Base-by-base conservation (phyloP, 2,888 invertebrate species). In the Herminia tarsipennalis region DNA sequence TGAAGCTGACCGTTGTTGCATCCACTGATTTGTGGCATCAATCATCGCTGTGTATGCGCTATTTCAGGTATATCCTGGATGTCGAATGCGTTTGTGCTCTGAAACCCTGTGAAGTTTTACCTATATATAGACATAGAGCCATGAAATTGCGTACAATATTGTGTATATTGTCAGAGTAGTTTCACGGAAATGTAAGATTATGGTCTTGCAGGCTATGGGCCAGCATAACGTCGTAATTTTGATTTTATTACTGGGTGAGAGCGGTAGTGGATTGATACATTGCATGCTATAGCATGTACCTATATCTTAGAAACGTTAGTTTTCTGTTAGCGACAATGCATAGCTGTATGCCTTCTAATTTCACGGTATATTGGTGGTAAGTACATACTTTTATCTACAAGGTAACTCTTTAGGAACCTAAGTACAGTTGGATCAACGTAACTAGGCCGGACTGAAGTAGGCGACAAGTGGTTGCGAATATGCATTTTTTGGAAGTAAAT, bases 1-100 rank as follows among this genome's bases (percentile, higher is more conserved):
- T 60, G 56, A 63, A 62, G 60, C 41, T 55, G 62, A 54, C 53
- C 29, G 58, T 49, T 52, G 55, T 45, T 58, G 53, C 58, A 65
- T 65, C 50, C 52, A 45, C 18, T 56, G 40, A 66, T 62, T 54
- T 49, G 52, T 42, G 22, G 45, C 53, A 53, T 61, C 56, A 57
- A 62, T 64, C 56, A 56, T 16, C 37, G 45, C 34, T 39, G 41
- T 24, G 16, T 33, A 53, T 38, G 51, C 21, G 27, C 12, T 20
- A 21, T 43, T 50, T 46, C n/a, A 50, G 3, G 2, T 22, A 32
- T 47, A 34, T 41, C 30, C 30, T 18, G 27, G 24, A 45, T 43
- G 38, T 43, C 28, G 44, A 36, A 14, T 36, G 46, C 27, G 32
- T 17, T 38, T 48, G 34, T 39, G 56, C 27, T 28, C 5, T 28